phyloP scores from a whole-genome alignment of 2,888 invertebrate genomes.

The Pteria penguin region DNA sequence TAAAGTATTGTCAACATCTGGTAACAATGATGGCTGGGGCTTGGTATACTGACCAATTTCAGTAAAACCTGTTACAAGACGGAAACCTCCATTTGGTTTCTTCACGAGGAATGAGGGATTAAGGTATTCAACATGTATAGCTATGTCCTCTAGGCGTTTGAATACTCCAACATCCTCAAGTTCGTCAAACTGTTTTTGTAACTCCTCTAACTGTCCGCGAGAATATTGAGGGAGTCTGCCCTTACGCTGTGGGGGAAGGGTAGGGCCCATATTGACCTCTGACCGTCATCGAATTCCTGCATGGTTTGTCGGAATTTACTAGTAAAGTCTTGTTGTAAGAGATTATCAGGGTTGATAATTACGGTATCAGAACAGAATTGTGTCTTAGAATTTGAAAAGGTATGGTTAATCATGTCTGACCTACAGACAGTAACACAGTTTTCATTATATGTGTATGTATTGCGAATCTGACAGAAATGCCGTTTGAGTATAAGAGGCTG shows the following conservation, averaged over 20 bases:
- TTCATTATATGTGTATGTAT: not conserved
- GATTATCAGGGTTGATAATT: not conserved
- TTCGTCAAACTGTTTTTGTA: conserved; percentile 56
- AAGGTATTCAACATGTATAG: conserved; percentile 52
- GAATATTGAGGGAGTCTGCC: conserved; percentile 57
- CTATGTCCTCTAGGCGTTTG: conserved; percentile 49
- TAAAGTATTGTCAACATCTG: no score
- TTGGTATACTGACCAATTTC: conserved; percentile 57
- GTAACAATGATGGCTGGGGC: no score
- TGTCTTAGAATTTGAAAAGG: no score
- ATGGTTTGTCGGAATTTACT: not conserved
- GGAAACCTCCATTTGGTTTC: conserved; percentile 47
- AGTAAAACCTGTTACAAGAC: conserved; percentile 55
- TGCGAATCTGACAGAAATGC: conserved; percentile 1
- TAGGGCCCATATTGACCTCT: conserved; percentile 59
- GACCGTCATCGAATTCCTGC: conserved; percentile 9
- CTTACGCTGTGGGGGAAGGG: conserved; percentile 57
- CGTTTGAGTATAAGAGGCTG: conserved; percentile 1
- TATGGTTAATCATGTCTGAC: no score
- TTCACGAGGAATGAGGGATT: conserved; percentile 61
- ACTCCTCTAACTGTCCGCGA: conserved; percentile 41
- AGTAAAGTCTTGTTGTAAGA: not conserved
- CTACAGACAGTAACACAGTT: no score
- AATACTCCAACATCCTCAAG: conserved; percentile 55
- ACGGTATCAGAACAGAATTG: not conserved